Percentiles rank a stretch among this genome's conserved stretches.
phyloP scores from a whole-genome alignment of 2,888 invertebrate genomes.

The Sarcophaga variegata region DNA sequence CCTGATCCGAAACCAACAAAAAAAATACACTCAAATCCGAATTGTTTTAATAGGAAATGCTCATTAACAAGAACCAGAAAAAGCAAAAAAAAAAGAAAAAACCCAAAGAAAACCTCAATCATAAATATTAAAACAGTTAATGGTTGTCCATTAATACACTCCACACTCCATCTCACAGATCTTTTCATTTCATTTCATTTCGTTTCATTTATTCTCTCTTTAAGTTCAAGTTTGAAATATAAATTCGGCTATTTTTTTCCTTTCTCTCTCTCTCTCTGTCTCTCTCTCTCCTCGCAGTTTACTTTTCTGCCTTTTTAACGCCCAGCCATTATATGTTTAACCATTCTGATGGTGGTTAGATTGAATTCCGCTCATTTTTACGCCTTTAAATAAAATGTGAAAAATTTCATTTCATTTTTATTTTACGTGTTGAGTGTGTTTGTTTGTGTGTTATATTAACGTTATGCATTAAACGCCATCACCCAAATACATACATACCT shows the following conservation, averaged over 20 bases:
- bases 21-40: too few relatives aligned
- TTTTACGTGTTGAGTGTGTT: background rate
- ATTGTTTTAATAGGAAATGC: too few relatives aligned
- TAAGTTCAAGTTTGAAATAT: background rate
- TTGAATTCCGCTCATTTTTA: conserved; percentile 18
- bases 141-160: conserved; percentile 4
- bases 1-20: too few relatives aligned
- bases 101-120: background rate
- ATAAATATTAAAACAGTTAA: conserved; percentile 18
- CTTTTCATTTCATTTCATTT: background rate
- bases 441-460: background rate
- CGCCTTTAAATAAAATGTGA: conserved; percentile 18
- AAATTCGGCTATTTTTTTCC: background rate
- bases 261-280: background rate
- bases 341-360: conserved; percentile 16
- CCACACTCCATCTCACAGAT: background rate
- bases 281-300: too few relatives aligned
- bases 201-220: background rate
- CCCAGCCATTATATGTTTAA: conserved; percentile 9
- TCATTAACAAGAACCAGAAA: too few relatives aligned
- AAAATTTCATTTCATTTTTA: background rate
- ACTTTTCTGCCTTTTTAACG: too few relatives aligned
- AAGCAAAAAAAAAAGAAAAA: background rate
- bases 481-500: background rate
- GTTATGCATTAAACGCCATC: background rate